phyloP scores from a whole-genome alignment of 2,113 vertebrate species.

The Tamias sibiricus region DNA sequence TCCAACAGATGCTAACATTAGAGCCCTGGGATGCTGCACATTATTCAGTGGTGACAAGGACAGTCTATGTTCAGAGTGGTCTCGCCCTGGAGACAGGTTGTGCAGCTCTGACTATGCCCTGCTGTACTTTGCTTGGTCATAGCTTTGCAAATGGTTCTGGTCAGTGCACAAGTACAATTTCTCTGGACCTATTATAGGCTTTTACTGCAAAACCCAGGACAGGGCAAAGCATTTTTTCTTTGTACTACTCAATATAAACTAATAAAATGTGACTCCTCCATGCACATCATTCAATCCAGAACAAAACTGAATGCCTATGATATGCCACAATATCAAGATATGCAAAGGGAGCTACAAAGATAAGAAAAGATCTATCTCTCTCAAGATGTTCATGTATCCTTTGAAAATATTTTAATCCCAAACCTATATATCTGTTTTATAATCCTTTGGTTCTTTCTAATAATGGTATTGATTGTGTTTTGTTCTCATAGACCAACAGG shows the following conservation, averaged over 20 bases:
- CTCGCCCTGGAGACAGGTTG: background rate
- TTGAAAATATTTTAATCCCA: slow-evolving; percentile 70
- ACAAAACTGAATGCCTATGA: slow-evolving; percentile 1
- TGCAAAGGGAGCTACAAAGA: slow-evolving; percentile 11
- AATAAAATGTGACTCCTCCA: slow-evolving; percentile 54
- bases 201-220: slow-evolving; percentile 64
- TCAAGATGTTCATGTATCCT: background rate
- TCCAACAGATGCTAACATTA: background rate
- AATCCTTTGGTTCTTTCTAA: slow-evolving; percentile 70
- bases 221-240: slow-evolving; percentile 54
- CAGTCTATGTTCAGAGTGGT: background rate
- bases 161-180: slow-evolving; percentile 50
- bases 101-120: background rate
- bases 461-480: slow-evolving; percentile 73
- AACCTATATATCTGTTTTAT: slow-evolving; percentile 74
- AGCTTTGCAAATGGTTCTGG: slow-evolving; percentile 51
- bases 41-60: background rate
- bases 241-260: slow-evolving; percentile 36
- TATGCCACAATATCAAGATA: slow-evolving; percentile 13
- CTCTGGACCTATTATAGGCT: slow-evolving; percentile 63
- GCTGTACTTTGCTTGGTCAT: background rate
- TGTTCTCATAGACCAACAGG: slow-evolving; percentile 63
- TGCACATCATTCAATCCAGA: slow-evolving; percentile 44
- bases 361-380: slow-evolving; percentile 30
- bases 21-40: background rate